Evolutionary conservation across 1,140 invertebrate genomes (phyloP), one percentile per base, ranked within the genome.

Genomic region (Pachypsylla venusta): DNA sequence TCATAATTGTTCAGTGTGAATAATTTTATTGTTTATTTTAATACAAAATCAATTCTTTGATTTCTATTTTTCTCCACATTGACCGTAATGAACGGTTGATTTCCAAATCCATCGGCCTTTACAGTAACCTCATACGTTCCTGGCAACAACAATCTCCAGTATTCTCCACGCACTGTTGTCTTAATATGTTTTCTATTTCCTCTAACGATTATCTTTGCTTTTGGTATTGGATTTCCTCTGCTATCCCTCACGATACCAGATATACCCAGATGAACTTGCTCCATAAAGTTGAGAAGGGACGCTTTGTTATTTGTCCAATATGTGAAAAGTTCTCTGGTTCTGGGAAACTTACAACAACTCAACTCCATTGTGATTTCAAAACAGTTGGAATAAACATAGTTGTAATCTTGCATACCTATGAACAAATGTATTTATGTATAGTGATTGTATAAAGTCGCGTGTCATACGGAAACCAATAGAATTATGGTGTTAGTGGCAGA

Each of bases 321-420:
- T 13, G 73, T 67, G 0, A 80, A 77, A 63, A 99, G 69, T 3
- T 78, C 71, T 2, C 72, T 74, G 0, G 84, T 81, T 2, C 63
- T 59, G 0, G 95, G 94, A 74, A 85, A 97, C 74, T 99, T 99
- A 72, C 90, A 93, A 75, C 96, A 99, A 53, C 87, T 89, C 55
- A 99, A 70, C 71, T 99, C 95, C 63, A 99, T 83, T 4, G 95
- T 98, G 54, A 98, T 82, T 71, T 99, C 96, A 70, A 95, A 93
- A 68, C 92, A 92, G 72, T 98, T 98, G 7, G 88, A 95, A 62
- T 85, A 80, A 4, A 89, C 75, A 71, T 99, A 99, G 75, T 98
- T 98, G 70, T 93, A 99, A 72, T 99, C 95, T 75, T 98, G 93
- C 93, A 98, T 96, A 39, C 93, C 93, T 35, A n/a, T n/a, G n/a